phyloP scores from a whole-genome alignment of 2,888 invertebrate species.

The Phragmatobia fuliginosa region DNA sequence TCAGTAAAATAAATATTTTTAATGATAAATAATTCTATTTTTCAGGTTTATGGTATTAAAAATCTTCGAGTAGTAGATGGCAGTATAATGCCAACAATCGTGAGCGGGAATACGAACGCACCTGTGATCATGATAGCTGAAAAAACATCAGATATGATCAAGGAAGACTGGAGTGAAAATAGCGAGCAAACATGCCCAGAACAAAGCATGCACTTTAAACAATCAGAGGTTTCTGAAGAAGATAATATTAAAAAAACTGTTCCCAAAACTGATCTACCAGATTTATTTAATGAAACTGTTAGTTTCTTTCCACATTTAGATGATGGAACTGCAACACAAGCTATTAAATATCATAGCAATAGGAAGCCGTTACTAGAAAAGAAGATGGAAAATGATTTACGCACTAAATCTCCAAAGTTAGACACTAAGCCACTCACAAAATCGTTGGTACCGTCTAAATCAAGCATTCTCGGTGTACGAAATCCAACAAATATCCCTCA shows the following conservation, averaged over 20 bases:
- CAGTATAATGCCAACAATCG: constrained; percentile 93
- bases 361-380: neutral
- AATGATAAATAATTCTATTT: constrained; percentile 15
- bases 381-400: constrained; percentile 2
- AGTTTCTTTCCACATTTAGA: constrained; percentile 65
- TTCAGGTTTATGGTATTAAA: constrained; percentile 88
- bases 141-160: constrained; percentile 93
- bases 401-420: constrained; percentile 11
- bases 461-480: constrained; percentile 21
- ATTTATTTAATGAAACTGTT: constrained; percentile 72
- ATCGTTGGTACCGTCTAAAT: constrained; percentile 21
- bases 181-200: constrained; percentile 52
- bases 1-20: neutral
- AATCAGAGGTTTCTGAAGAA: constrained; percentile 49
- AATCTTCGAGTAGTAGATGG: constrained; percentile 92
- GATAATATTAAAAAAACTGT: constrained; percentile 46
- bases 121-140: constrained; percentile 95
- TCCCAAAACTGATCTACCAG: constrained; percentile 38
- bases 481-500: constrained; percentile 19
- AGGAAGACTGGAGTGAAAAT: constrained; percentile 88
- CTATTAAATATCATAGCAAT: neutral
- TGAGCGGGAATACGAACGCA: constrained; percentile 93
- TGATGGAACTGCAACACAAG: constrained; percentile 4
- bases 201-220: constrained; percentile 29
- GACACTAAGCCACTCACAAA: constrained; percentile 25